Evolutionary conservation across 2,888 invertebrate genomes (phyloP).

Genomic region (Cenopis cana): DNA sequence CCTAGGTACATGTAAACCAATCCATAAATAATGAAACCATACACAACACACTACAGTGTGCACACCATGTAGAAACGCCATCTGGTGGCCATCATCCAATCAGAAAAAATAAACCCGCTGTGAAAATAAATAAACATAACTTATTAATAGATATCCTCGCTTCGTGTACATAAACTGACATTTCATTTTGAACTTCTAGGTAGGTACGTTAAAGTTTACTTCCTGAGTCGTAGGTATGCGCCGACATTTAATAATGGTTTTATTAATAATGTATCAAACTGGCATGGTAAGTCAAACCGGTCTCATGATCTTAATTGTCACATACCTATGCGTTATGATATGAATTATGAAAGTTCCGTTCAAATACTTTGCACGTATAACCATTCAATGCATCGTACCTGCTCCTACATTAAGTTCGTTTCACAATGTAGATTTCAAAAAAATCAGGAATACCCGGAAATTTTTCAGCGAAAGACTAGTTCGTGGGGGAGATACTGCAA

Average conservation of each 20-base stretch:
- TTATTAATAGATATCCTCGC: conserved; percentile 45
- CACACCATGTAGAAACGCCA: conserved; percentile 71
- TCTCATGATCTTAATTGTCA: conserved; percentile 32
- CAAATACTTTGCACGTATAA: conserved; percentile 20
- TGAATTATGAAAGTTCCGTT: conserved; percentile 27
- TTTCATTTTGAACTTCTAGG: conserved; percentile 40
- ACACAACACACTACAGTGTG: conserved; percentile 61
- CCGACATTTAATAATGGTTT: conserved; percentile 38
- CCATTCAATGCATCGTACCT: neutral
- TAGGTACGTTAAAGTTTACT: conserved; percentile 41
- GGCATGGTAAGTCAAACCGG: conserved; percentile 35
- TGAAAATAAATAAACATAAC: conserved; percentile 74
- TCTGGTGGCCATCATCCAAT: conserved; percentile 80
- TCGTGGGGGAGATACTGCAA: no score
- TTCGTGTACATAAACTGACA: conserved; percentile 44
- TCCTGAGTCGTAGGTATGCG: conserved; percentile 32
- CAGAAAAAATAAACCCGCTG: conserved; percentile 78
- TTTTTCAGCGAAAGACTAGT: no score
- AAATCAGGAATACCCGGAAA: no score
- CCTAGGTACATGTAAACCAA: neutral
- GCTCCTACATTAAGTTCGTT: neutral
- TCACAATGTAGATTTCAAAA: neutral
- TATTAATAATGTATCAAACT: conserved; percentile 36
- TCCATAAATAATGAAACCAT: conserved; percentile 65
- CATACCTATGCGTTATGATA: conserved; percentile 8